Conservation (phyloP, 2,113 vertebrate species). For the Stigmatopora nigra region DNA sequence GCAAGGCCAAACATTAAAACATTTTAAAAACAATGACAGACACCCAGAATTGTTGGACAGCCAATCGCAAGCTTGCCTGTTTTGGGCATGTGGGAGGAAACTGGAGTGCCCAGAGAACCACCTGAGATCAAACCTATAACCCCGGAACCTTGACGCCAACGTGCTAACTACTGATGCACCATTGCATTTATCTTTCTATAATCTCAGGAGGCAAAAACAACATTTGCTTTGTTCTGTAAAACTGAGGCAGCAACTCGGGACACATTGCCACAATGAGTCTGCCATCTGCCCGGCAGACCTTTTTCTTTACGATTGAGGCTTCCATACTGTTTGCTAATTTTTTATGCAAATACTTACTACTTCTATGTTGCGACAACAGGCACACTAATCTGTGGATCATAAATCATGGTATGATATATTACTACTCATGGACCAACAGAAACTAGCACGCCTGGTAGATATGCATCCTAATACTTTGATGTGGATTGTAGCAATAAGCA, state of each 20-base stretch:
- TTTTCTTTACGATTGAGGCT: conserved; percentile 28
- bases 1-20: too few relatives aligned
- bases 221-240: conserved; percentile 17
- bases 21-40: too few relatives aligned
- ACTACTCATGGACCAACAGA: conserved; percentile 34
- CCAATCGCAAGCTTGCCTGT: background rate
- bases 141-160: too few relatives aligned
- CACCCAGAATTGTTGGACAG: too few relatives aligned
- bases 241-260: conserved; percentile 35
- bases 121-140: too few relatives aligned
- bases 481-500: conserved; percentile 28
- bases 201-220: conserved; percentile 35
- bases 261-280: conserved; percentile 61
- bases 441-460: conserved; percentile 8
- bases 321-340: conserved; percentile 48
- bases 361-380: conserved; percentile 34
- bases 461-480: conserved; percentile 35
- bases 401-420: conserved; percentile 44
- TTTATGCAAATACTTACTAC: conserved; percentile 33
- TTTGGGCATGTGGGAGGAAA: too few relatives aligned
- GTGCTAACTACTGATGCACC: background rate
- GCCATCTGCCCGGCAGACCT: conserved; percentile 41
- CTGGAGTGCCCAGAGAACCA: too few relatives aligned
- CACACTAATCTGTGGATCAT: conserved; percentile 48
- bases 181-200: conserved; percentile 34